Evolutionary conservation across 2,888 invertebrate genomes (phyloP), one percentile per base, ranked within the genome.

Genomic region (Bombylius major): DNA sequence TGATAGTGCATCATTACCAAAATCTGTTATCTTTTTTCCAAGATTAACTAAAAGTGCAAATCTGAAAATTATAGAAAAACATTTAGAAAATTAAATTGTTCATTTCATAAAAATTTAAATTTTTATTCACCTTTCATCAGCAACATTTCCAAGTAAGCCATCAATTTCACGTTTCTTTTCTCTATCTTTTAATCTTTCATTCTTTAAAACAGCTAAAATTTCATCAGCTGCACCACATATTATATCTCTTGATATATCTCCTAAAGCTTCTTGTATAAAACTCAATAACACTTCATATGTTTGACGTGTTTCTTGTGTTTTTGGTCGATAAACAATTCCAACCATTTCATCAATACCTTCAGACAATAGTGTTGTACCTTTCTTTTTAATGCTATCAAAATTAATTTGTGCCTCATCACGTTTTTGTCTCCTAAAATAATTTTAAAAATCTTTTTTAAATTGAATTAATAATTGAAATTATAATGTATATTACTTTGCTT

Each of bases 201-300:
- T 96, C 74, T 99, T 99, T 34, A 99, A 75, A 0, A 93, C 92
- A 0, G 89, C 83, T 44, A 98, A 76, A 55, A 99, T 94, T 81
- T 99, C 99, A 77, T 99, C 99, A n/a, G 97, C 98, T 9, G 99
- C 97, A 42, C 98, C 99, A 70, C 97, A 97, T 36, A 99, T 75
- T 62, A 99, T 89, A 72, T 99, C 98, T 56, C 96, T 78, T 0
- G 98, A 96, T 77, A 97, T 86, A 77, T 99, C 99, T 0, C 98
- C 97, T 0, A 99, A 78, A 1, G 96, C 92, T 67, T 94, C 94
- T 77, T 98, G 97, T 71, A 99, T 91, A 69, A 98, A 96, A 63
- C 93, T 94, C 42, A 99, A 77, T 51, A 99, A 77, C 46, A 97
- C 86, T 72, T 98, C 98, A 66, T 98, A 99, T 0, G 97, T 98